Percentiles rank a stretch among this genome's conserved stretches.
phyloP scores from a whole-genome alignment of 2,797 vertebrate genomes.

The Perodicticus potto region DNA sequence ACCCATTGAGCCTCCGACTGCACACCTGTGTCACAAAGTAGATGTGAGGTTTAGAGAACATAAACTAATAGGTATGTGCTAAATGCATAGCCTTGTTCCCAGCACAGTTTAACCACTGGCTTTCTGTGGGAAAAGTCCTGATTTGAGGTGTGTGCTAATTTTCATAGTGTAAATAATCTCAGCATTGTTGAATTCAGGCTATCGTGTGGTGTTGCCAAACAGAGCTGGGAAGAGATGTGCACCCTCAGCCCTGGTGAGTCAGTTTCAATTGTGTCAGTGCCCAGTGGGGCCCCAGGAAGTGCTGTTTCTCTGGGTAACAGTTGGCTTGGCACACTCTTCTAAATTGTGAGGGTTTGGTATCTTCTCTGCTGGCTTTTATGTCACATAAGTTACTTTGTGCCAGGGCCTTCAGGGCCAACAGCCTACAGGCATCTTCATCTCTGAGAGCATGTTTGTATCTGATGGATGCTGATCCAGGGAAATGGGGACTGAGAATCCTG shows the following conservation, averaged over 20 bases:
- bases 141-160: not conserved
- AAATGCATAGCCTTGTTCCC: not conserved
- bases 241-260: not conserved
- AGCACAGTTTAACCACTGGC: not conserved
- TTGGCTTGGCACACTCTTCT: not conserved
- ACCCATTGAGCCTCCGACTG: not conserved
- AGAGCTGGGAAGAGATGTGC: not conserved
- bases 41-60: not conserved
- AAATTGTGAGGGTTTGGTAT: not conserved
- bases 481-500: not conserved
- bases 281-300: not conserved
- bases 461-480: not conserved
- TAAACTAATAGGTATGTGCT: not conserved
- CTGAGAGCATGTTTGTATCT: not conserved
- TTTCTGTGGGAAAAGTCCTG: not conserved
- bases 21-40: not conserved
- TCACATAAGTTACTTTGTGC: not conserved
- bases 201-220: not conserved
- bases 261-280: not conserved
- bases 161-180: not conserved
- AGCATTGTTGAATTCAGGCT: not conserved
- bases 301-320: not conserved
- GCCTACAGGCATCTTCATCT: not conserved
- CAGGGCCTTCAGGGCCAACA: not conserved
- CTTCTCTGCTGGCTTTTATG: not conserved